Evolutionary conservation across 2,888 invertebrate species (phyloP), one percentile per base, ranked within the genome.

Genomic region (Caenorhabditis uteleia): DNA sequence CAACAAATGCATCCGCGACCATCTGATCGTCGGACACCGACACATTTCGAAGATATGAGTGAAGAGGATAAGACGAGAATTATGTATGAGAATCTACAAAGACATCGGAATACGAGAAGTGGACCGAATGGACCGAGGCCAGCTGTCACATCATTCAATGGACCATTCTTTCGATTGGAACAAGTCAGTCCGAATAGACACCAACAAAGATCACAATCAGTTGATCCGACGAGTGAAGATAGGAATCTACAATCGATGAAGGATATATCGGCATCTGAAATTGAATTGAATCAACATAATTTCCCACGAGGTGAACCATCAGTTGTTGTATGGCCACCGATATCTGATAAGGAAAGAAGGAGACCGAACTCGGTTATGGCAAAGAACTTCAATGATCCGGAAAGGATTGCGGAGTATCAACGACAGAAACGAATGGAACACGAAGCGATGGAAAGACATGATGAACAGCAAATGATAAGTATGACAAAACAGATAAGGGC

Each of bases 311-410:
- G 10, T 16, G 72, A 70, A 3, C 65, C 68, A 23, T 59, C 68
- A 5, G 77, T 82, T 6, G 79, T 82, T n/a, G 74, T 82, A 21
- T 82, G 80, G 82, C 80, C 79, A 16, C 81, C 79, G n/a, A 43
- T 47, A 1, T 56, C 59, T n/a, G 67, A 68, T 10, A 65, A 70
- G 16, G 65, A 76, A 21, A 48, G 77, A 20, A 67, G 67, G 2
- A 57, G 78, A 6, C 68, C 76, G 0, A 67, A 68, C 8, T 80
- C 77, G 8, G 79, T 75, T 20, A 59, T 75, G 53, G 66, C 79
- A 1, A 68, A 74, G 10, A 77, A 68, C 48, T 68, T 78, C 39
- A 42, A 62, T 23, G 82, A 81, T 55, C 81, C 82, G 2, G 80
- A 81, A 21, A 50, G 73, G 18, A 71, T 77, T 25, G 71, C 70